A percentile compares a stretch with the other conserved stretches of the same genome.
Evolutionary conservation across 2,113 vertebrate species (phyloP).

Genomic region (Rostratula benghalensis): DNA sequence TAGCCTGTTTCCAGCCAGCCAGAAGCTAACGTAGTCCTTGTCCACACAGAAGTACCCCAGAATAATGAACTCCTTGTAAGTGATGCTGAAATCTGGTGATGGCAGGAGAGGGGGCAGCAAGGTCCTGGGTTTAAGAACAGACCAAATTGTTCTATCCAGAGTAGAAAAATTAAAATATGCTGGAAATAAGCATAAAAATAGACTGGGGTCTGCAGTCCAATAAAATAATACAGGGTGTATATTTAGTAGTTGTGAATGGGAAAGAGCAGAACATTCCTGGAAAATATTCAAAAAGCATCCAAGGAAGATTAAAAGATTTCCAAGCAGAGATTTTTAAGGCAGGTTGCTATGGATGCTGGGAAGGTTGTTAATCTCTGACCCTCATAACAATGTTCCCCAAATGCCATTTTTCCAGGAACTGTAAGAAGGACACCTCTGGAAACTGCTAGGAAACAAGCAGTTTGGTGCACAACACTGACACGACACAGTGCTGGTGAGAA

Average conservation of each 20-base stretch:
- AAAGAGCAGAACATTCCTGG: conserved; percentile 56
- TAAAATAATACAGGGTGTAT: conserved; percentile 40
- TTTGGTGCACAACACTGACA: background rate
- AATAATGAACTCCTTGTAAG: conserved; percentile 26
- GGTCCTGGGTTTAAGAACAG: conserved; percentile 34
- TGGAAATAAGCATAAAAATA: conserved; percentile 59
- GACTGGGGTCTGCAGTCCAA: conserved; percentile 16
- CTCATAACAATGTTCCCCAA: background rate
- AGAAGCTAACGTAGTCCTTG: background rate
- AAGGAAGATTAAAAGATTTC: conserved; percentile 32
- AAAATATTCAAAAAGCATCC: conserved; percentile 24
- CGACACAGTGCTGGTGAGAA: background rate
- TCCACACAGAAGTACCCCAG: background rate
- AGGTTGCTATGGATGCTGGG: conserved; percentile 34
- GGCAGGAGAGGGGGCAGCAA: background rate
- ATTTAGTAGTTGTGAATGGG: conserved; percentile 60
- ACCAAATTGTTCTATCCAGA: background rate
- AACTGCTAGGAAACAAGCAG: background rate
- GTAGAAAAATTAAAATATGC: background rate
- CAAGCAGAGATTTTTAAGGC: conserved; percentile 10
- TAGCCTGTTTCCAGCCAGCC: background rate
- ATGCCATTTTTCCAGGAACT: background rate
- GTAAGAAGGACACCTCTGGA: background rate
- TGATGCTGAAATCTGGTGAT: background rate
- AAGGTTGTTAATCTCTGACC: background rate